phyloP scores from a whole-genome alignment of 1,140 invertebrate genomes.

The Saccostrea echinata region DNA sequence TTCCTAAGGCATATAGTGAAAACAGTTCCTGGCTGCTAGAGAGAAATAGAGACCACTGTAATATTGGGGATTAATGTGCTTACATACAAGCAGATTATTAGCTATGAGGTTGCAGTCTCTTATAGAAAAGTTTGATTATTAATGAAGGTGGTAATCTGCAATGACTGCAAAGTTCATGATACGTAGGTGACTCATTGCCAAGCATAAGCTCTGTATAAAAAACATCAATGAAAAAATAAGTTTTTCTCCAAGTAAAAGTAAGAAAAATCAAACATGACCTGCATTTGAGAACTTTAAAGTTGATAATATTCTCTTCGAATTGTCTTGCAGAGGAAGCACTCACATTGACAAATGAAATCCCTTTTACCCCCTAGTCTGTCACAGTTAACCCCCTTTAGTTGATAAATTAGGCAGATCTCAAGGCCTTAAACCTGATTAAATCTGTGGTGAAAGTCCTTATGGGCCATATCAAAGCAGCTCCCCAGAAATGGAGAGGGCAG shows the following conservation, averaged over 20 bases:
- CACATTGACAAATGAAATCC: slow-evolving; percentile 29
- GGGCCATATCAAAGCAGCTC: background rate
- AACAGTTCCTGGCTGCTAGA: background rate
- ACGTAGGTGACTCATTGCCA: background rate
- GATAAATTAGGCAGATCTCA: background rate
- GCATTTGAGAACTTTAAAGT: slow-evolving; percentile 10
- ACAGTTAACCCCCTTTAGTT: slow-evolving; percentile 35
- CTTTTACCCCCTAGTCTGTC: slow-evolving; percentile 34
- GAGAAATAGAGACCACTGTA: background rate
- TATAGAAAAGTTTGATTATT: slow-evolving; percentile 28
- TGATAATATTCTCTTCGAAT: slow-evolving; percentile 3
- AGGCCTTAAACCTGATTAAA: slow-evolving; percentile 22
- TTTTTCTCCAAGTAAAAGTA: slow-evolving; percentile 37
- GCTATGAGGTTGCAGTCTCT: slow-evolving; percentile 21
- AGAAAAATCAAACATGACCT: slow-evolving; percentile 10
- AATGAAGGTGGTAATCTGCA: slow-evolving; percentile 9
- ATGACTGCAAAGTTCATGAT: background rate
- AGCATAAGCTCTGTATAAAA: background rate
- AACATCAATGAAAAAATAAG: slow-evolving; percentile 35
- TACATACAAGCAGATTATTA: slow-evolving; percentile 26
- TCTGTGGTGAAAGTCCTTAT: slow-evolving; percentile 19
- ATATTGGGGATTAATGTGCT: slow-evolving; percentile 29
- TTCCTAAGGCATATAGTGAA: slow-evolving; percentile 5
- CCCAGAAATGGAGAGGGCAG: slow-evolving; percentile 21
- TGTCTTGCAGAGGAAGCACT: slow-evolving; percentile 9